phyloP scores from a whole-genome alignment of 2,888 invertebrate species.

The Xanthorhoe spadicearia region DNA sequence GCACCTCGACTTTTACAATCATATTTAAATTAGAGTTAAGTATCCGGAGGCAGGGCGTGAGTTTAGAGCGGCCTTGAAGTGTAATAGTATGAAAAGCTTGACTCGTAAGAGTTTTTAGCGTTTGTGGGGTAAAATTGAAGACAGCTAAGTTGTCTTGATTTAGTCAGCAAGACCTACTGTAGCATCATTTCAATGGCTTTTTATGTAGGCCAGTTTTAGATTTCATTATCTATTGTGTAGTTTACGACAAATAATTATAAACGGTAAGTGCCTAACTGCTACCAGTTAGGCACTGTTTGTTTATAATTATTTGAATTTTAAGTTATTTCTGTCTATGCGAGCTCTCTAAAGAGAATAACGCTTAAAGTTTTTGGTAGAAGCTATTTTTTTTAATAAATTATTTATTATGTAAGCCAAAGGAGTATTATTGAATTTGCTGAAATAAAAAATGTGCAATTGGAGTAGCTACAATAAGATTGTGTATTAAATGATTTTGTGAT shows the following conservation, averaged over 20 bases:
- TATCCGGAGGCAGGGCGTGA: neutral
- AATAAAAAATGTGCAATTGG: conserved; percentile 52
- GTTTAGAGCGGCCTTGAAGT: conserved; percentile 5
- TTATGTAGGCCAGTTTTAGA: conserved; percentile 22
- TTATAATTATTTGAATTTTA: neutral
- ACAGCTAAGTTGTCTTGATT: conserved; percentile 76
- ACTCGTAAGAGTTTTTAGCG: neutral
- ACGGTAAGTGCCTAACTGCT: too few species aligned
- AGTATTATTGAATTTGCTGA: conserved; percentile 44
- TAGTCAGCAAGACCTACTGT: conserved; percentile 71
- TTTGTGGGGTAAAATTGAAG: conserved; percentile 26
- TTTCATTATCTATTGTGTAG: conserved; percentile 29
- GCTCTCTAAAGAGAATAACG: conserved; percentile 54
- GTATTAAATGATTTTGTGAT: conserved; percentile 52
- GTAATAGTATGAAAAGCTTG: conserved; percentile 1
- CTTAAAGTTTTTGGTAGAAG: conserved; percentile 42
- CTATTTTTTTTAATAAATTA: conserved; percentile 26
- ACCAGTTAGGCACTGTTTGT: conserved; percentile 19
- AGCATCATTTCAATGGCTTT: conserved; percentile 50
- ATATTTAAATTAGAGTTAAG: neutral
- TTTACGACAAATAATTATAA: too few species aligned
- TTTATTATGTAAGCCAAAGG: conserved; percentile 48
- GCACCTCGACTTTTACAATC: neutral
- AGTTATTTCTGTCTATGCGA: conserved; percentile 22
- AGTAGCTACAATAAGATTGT: conserved; percentile 48